These are phyloP conservation scores for Pseudomyrmex flavicornis DNA, from an alignment of 1,140 invertebrate species.

Conservation along the genomic window DNA sequence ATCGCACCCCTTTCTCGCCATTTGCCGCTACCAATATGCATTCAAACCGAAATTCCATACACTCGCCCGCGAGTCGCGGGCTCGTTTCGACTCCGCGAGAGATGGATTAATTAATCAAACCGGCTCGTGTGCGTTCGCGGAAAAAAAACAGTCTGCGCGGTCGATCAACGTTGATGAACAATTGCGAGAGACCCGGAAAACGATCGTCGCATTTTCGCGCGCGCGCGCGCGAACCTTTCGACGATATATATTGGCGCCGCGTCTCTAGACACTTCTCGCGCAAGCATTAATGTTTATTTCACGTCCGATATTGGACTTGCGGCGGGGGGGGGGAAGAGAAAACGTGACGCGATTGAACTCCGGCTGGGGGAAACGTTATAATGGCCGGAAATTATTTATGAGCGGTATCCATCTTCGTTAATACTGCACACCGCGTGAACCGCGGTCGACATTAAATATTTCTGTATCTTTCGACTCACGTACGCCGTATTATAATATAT, in stretches of 20 bases:
- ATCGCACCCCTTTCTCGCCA: constrained; percentile 54
- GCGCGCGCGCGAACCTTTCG: too few relatives aligned
- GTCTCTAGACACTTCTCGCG: background rate
- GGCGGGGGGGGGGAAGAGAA: too few relatives aligned
- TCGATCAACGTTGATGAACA: constrained; percentile 64
- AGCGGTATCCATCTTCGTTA: constrained; percentile 27
- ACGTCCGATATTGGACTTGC: background rate
- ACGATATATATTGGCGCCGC: background rate
- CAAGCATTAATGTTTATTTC: constrained; percentile 5
- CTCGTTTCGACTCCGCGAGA: constrained; percentile 76
- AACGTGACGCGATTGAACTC: background rate
- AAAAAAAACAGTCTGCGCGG: constrained; percentile 71
- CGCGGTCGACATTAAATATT: constrained; percentile 10
- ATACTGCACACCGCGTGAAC: constrained; percentile 9
- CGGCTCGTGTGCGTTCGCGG: constrained; percentile 54
- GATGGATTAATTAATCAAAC: constrained; percentile 80
- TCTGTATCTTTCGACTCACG: background rate
- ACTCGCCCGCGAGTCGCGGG: constrained; percentile 67
- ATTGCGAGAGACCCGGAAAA: constrained; percentile 52
- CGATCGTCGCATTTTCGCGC: constrained; percentile 40
- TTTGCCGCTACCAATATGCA: constrained; percentile 75
- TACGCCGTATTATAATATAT: background rate
- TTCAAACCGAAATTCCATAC: constrained; percentile 80
- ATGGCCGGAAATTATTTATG: constrained; percentile 33
- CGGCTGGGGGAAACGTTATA: constrained; percentile 2